Evolutionary conservation across 2,797 vertebrate species (phyloP).

Genomic region (Lates japonicus): DNA sequence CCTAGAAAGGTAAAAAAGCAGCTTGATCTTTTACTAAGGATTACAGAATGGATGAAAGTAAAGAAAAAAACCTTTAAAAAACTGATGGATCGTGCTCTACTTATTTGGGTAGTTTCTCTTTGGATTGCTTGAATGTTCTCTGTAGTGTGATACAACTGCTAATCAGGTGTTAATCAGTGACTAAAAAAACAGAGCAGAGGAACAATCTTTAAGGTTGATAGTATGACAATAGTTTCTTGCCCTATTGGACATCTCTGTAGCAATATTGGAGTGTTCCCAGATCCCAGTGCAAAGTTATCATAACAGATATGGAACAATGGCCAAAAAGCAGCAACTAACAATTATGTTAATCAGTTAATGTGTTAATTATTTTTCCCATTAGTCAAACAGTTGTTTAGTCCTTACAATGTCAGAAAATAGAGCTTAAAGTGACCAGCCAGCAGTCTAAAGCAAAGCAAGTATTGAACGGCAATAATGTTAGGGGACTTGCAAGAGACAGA

Average conservation of each 20-base stretch:
- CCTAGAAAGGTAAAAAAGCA: conserved; percentile 65
- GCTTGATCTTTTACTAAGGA: conserved; percentile 77
- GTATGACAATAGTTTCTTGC: no score
- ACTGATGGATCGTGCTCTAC: conserved; percentile 33
- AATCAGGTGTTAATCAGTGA: conserved; percentile 3
- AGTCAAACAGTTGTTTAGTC: neutral
- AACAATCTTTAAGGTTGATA: conserved; percentile 2
- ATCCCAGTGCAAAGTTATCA: neutral
- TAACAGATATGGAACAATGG: neutral
- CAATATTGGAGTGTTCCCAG: neutral
- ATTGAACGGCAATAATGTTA: no score
- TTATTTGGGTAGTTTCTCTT: conserved; percentile 37
- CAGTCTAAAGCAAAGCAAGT: neutral
- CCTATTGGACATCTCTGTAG: neutral
- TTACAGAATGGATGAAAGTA: conserved; percentile 61
- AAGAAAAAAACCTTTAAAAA: neutral
- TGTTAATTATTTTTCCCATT: no score
- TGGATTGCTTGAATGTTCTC: conserved; percentile 26
- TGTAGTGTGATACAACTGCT: conserved; percentile 30
- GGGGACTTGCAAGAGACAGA: no score
- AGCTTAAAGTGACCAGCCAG: neutral
- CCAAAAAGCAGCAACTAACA: neutral
- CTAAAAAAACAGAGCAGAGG: neutral
- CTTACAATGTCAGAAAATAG: neutral
- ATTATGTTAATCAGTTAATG: neutral